Evolutionary conservation across 2,888 invertebrate species (phyloP).

Genomic region (Sarcophaga variegata): DNA sequence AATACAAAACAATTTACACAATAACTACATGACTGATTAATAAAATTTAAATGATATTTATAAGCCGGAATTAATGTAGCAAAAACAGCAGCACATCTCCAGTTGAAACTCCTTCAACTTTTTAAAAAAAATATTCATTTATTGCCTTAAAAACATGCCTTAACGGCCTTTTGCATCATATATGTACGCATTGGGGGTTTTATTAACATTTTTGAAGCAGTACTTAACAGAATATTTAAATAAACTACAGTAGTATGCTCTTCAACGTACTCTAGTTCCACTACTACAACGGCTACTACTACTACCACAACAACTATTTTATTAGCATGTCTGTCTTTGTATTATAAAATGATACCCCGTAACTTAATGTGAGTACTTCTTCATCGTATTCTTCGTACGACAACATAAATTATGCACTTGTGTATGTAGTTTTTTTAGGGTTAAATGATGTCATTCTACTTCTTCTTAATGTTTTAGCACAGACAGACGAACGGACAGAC

Average conservation of each 20-base stretch:
- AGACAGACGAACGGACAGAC: constrained; percentile 6
- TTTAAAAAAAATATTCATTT: background rate
- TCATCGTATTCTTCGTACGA: too few relatives aligned
- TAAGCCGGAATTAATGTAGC: constrained; percentile 47
- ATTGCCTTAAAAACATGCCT: background rate
- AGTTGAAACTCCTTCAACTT: constrained; percentile 28
- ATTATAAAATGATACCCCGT: too few relatives aligned
- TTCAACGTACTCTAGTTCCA: background rate
- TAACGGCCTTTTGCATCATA: background rate
- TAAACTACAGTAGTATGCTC: constrained; percentile 8
- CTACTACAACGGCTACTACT: background rate
- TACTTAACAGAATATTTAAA: constrained; percentile 35
- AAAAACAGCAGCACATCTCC: background rate
- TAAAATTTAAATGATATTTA: constrained; percentile 3
- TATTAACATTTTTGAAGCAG: background rate
- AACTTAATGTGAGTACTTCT: too few relatives aligned
- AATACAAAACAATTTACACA: constrained; percentile 20
- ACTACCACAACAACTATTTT: background rate
- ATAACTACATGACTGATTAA: constrained; percentile 35
- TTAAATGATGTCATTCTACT: constrained; percentile 62
- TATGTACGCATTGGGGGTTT: background rate
- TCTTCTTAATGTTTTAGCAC: constrained; percentile 45
- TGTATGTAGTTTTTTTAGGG: constrained; percentile 47
- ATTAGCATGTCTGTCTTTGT: background rate
- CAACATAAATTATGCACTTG: constrained; percentile 58